Conservation (phyloP, 2,888 invertebrate genomes). For the Horisme vitalbata region DNA sequence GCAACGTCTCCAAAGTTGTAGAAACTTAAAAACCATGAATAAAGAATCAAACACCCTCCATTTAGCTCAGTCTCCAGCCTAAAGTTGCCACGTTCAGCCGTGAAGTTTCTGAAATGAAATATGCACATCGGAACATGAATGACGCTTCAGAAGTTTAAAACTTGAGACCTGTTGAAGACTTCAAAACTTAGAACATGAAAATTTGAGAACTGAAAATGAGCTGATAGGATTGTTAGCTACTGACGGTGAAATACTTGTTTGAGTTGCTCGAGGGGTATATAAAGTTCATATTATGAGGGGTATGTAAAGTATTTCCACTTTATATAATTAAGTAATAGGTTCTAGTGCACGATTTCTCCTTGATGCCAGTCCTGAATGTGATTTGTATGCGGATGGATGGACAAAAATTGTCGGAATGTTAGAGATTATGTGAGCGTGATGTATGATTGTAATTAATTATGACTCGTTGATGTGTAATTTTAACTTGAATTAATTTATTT, state of each 20-base stretch:
- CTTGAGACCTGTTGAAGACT: conserved; percentile 60
- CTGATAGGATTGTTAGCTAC: conserved; percentile 36
- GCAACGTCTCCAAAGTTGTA: conserved; percentile 9
- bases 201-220: conserved; percentile 42
- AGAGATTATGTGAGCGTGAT: too few relatives aligned
- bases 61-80: conserved; percentile 20
- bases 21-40: conserved; percentile 20
- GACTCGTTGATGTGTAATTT: too few relatives aligned
- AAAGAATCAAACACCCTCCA: conserved; percentile 13
- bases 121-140: conserved; percentile 65
- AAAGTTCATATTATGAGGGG: too few relatives aligned
- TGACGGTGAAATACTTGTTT: conserved; percentile 3
- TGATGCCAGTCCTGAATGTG: too few relatives aligned
- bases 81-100: conserved; percentile 28
- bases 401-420: too few relatives aligned
- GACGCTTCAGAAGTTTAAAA: conserved; percentile 55
- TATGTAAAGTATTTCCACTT: too few relatives aligned
- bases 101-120: conserved; percentile 56
- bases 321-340: too few relatives aligned
- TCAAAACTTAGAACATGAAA: conserved; percentile 45
- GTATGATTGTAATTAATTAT: too few relatives aligned
- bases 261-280: too few relatives aligned
- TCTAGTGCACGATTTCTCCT: too few relatives aligned
- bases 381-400: too few relatives aligned
- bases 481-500: too few relatives aligned